Conservation (phyloP, 2,888 invertebrate species). For the Exocentrus adspersus region DNA sequence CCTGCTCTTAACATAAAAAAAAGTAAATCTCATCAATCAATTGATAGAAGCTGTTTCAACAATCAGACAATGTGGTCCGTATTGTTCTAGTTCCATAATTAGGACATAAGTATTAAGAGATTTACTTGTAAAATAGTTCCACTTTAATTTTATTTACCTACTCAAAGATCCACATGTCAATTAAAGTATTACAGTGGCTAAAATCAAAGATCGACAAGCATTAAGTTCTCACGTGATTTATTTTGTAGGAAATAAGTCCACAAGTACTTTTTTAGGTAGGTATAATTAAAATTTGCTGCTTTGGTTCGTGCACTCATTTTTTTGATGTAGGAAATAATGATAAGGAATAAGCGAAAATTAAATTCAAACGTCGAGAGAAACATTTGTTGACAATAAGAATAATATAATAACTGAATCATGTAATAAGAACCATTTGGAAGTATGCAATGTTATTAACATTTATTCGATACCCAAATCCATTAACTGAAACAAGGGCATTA, state of each 20-base stretch:
- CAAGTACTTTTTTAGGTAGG: too few relatives aligned
- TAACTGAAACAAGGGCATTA: too few relatives aligned
- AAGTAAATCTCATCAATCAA: not conserved
- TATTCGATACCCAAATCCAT: too few relatives aligned
- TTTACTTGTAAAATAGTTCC: not conserved
- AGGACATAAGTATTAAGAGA: not conserved
- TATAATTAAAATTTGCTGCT: too few relatives aligned
- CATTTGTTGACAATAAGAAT: too few relatives aligned
- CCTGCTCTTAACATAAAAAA: not conserved
- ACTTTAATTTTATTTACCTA: not conserved
- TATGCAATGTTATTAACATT: too few relatives aligned
- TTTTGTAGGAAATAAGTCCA: not conserved
- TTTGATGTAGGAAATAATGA: too few relatives aligned
- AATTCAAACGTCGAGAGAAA: too few relatives aligned
- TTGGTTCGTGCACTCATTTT: too few relatives aligned
- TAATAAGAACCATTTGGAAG: too few relatives aligned
- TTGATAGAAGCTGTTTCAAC: not conserved
- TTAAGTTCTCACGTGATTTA: not conserved
- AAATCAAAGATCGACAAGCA: not conserved
- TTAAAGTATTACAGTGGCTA: not conserved
- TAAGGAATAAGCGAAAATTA: too few relatives aligned
- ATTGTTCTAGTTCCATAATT: not conserved
- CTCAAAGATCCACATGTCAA: not conserved
- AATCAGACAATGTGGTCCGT: not conserved
- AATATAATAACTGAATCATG: too few relatives aligned